Conservation (phyloP, 1,140 invertebrate species). For the Drosophila erecta region DNA sequence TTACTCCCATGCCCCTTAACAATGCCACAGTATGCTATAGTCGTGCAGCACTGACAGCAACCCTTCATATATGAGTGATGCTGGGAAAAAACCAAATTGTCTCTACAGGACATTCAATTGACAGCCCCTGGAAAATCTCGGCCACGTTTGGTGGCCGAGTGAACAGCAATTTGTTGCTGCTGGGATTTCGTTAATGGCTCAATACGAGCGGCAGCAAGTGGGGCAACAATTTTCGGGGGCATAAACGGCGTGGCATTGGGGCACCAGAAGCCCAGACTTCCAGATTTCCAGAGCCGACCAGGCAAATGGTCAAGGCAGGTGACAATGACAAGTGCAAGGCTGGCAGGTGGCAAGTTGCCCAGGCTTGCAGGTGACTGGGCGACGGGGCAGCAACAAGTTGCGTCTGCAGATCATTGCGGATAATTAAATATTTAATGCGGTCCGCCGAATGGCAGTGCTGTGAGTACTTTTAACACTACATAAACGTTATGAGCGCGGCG, state of each 20-base stretch:
- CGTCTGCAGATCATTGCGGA: slow-evolving; percentile 39
- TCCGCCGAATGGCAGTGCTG: slow-evolving; percentile 21
- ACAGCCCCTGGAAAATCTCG: neutral
- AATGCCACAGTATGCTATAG: neutral
- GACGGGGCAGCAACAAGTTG: slow-evolving; percentile 38
- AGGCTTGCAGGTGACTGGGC: slow-evolving; percentile 24
- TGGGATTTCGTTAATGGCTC: slow-evolving; percentile 27
- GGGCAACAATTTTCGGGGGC: slow-evolving; percentile 19
- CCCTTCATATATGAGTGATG: neutral
- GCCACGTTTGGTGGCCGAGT: neutral
- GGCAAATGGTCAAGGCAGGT: slow-evolving; percentile 10
- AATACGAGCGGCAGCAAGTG: slow-evolving; percentile 20
- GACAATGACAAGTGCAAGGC: slow-evolving; percentile 37
- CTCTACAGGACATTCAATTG: neutral
- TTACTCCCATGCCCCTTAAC: neutral
- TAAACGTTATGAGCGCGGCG: slow-evolving; percentile 71
- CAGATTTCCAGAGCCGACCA: too few relatives aligned
- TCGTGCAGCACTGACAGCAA: neutral
- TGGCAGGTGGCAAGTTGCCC: slow-evolving; percentile 27
- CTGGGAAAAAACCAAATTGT: neutral
- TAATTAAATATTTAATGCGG: slow-evolving; percentile 64
- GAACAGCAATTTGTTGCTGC: slow-evolving; percentile 29
- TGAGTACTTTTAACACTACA: slow-evolving; percentile 62
- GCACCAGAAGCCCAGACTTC: neutral
- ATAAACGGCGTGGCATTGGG: neutral